phyloP scores from a whole-genome alignment of 2,113 vertebrate species.

The Tetraodon nigroviridis region DNA sequence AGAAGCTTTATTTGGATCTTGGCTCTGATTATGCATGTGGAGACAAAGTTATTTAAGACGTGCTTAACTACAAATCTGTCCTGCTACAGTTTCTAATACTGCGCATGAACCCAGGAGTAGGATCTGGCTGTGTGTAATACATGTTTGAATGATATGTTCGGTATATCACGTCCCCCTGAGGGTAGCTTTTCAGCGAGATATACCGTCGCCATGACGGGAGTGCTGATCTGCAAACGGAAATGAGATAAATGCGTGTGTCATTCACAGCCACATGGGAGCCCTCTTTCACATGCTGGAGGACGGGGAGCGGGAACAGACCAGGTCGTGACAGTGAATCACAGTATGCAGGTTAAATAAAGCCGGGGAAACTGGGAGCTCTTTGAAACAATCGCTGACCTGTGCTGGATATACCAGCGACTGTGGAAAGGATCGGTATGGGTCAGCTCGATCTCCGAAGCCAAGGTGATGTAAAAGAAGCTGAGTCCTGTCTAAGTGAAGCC shows the following conservation, averaged over 20 bases:
- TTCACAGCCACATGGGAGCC: constrained; percentile 49
- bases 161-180: constrained; percentile 40
- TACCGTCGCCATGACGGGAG: constrained; percentile 51
- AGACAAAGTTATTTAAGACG: constrained; percentile 13
- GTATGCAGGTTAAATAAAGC: constrained; percentile 15
- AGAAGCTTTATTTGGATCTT: constrained; percentile 33
- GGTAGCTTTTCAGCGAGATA: constrained; percentile 49
- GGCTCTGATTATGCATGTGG: constrained; percentile 3
- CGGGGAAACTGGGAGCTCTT: constrained; percentile 33
- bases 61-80: constrained; percentile 17
- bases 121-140: background rate
- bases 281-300: constrained; percentile 34
- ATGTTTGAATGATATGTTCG: constrained; percentile 15
- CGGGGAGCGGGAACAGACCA: constrained; percentile 26
- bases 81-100: constrained; percentile 21
- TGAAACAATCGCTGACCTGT: constrained; percentile 57
- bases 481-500: constrained; percentile 64
- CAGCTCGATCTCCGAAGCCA: constrained; percentile 63
- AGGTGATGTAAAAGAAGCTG: constrained; percentile 70
- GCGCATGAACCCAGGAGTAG: constrained; percentile 2
- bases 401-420: constrained; percentile 27
- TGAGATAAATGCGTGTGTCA: constrained; percentile 59
- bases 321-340: constrained; percentile 8
- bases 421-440: constrained; percentile 52
- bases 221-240: constrained; percentile 63